A percentile compares a stretch with the other conserved stretches of the same genome.
Conservation (phyloP, 2,797 vertebrate species). For the Anniella stebbinsi region DNA sequence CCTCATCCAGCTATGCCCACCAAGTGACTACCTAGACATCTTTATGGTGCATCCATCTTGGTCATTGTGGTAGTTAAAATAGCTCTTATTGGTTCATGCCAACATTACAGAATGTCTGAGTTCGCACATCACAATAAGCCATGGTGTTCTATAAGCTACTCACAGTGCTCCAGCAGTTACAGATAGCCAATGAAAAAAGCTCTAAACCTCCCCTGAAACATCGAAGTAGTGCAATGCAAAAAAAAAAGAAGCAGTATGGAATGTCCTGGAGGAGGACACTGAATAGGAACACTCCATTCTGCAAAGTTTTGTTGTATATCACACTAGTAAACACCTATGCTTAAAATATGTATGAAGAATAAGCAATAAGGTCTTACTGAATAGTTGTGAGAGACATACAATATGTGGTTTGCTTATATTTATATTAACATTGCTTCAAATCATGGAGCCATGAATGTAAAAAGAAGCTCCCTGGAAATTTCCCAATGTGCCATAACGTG, state of each 20-base stretch:
- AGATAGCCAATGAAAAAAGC: no score
- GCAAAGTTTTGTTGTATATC: background rate
- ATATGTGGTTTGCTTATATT: slow-evolving; percentile 19
- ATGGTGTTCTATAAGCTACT: no score
- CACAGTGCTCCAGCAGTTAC: no score
- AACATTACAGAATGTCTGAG: no score
- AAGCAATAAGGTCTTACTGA: background rate
- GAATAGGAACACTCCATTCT: background rate
- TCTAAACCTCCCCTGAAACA: no score
- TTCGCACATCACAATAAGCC: no score
- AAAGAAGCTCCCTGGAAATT: slow-evolving; percentile 20
- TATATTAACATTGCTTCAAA: slow-evolving; percentile 1
- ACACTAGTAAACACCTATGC: background rate
- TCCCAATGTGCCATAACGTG: rapidly evolving
- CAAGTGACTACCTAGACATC: background rate
- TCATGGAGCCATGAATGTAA: slow-evolving; percentile 15
- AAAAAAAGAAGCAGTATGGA: background rate
- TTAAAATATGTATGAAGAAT: background rate
- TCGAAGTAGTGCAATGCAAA: no score
- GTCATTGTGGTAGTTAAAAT: background rate
- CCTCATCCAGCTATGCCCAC: background rate
- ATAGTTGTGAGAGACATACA: background rate
- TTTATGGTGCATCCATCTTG: background rate
- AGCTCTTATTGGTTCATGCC: background rate
- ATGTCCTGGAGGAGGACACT: background rate